Evolutionary conservation across 2,797 vertebrate species (phyloP).

Genomic region (Peromyscus melanophrys): DNA sequence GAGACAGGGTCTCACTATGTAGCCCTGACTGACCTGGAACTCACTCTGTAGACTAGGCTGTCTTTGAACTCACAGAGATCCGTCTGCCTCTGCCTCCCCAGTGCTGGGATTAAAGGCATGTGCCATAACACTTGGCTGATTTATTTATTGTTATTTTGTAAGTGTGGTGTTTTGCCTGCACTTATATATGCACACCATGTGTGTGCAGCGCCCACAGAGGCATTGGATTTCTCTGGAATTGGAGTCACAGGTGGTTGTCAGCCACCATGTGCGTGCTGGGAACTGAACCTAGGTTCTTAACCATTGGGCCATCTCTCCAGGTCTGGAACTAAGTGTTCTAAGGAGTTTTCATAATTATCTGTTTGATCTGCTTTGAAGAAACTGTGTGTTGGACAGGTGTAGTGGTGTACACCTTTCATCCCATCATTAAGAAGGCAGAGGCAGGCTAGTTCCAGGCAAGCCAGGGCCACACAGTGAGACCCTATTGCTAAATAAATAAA

Average conservation of each 20-base stretch:
- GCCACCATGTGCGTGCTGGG: background rate
- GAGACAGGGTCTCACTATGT: background rate
- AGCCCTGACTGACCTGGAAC: background rate
- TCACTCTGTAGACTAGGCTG: background rate
- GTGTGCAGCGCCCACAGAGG: background rate
- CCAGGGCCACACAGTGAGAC: background rate
- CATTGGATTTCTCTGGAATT: background rate
- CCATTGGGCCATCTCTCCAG: background rate
- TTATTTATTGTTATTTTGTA: background rate
- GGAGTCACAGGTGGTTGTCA: background rate
- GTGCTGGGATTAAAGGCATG: background rate
- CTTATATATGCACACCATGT: background rate
- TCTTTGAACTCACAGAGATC: background rate
- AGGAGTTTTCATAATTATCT: background rate
- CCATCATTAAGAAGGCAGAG: background rate
- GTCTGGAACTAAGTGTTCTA: background rate
- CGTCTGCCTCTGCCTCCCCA: background rate
- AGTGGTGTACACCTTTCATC: background rate
- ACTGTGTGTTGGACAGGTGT: background rate
- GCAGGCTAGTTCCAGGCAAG: background rate
- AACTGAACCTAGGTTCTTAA: background rate
- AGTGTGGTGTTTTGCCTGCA: accelerated
- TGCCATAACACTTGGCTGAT: background rate
- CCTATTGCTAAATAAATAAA: background rate
- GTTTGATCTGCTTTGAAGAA: background rate